Evolutionary conservation across 2,888 invertebrate genomes (phyloP).

Genomic region (Brachyptera risi): DNA sequence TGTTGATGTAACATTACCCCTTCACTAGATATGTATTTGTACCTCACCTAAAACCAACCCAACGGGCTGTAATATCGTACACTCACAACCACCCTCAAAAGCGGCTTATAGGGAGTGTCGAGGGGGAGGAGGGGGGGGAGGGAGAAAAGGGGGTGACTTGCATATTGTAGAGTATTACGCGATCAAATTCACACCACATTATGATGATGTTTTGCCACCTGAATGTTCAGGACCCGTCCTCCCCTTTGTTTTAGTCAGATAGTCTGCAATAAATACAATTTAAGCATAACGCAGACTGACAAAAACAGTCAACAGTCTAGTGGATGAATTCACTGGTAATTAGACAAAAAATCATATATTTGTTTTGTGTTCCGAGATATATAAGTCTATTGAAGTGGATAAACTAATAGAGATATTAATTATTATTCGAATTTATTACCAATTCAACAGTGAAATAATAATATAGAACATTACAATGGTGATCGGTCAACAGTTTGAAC

Average conservation of each 20-base stretch:
- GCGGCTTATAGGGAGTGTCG: background rate
- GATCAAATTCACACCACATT: slow-evolving; percentile 19
- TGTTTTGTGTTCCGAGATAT: too few species aligned
- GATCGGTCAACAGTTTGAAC: too few species aligned
- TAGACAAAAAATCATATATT: too few species aligned
- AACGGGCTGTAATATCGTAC: slow-evolving; percentile 7
- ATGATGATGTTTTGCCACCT: slow-evolving; percentile 20
- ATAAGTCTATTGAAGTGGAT: too few species aligned
- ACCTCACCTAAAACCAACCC: slow-evolving; percentile 7
- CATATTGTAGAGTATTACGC: slow-evolving; percentile 5
- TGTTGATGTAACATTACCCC: slow-evolving; percentile 15
- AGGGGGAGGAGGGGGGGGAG: background rate
- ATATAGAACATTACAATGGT: too few species aligned
- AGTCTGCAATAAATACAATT: background rate
- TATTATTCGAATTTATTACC: too few species aligned
- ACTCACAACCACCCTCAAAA: slow-evolving; percentile 9
- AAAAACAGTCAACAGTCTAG: too few species aligned
- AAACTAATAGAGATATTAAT: too few species aligned
- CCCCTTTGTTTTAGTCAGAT: background rate
- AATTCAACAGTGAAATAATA: too few species aligned
- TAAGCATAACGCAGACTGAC: background rate
- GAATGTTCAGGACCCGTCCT: slow-evolving; percentile 2
- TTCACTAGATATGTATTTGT: too few species aligned
- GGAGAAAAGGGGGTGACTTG: background rate
- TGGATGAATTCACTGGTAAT: too few species aligned